Conservation (phyloP, 2,888 invertebrate genomes). For the Lepidochrysops patricia region DNA sequence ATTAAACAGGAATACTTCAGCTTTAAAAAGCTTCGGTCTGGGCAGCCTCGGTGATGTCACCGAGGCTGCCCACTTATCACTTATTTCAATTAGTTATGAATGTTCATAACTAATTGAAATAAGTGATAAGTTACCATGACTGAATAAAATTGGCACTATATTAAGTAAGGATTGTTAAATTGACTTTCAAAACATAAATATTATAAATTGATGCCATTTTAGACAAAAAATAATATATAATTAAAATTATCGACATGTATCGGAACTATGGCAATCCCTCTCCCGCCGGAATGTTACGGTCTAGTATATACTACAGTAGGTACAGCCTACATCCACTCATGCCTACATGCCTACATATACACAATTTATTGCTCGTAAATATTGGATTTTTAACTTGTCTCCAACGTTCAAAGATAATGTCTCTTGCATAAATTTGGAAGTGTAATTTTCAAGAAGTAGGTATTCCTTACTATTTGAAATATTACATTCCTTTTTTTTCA, state of each 20-base stretch:
- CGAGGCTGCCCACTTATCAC: too few relatives aligned
- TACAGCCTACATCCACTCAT: slow-evolving; percentile 12
- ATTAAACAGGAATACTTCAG: too few relatives aligned
- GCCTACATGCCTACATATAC: slow-evolving; percentile 22
- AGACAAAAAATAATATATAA: neutral
- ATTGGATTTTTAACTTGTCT: slow-evolving; percentile 22
- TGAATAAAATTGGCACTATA: too few relatives aligned
- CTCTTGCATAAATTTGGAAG: neutral
- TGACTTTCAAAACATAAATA: too few relatives aligned
- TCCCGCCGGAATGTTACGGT: slow-evolving; percentile 31
- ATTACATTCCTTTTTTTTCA: too few relatives aligned
- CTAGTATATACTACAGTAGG: slow-evolving; percentile 25
- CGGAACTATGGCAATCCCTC: slow-evolving; percentile 20
- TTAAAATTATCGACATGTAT: slow-evolving; percentile 18
- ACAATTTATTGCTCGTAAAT: slow-evolving; percentile 26
- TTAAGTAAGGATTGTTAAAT: too few relatives aligned
- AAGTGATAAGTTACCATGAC: too few relatives aligned
- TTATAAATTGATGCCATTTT: too few relatives aligned
- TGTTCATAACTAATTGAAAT: too few relatives aligned
- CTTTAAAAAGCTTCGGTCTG: too few relatives aligned
- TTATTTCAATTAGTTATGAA: too few relatives aligned
- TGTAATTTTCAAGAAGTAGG: neutral
- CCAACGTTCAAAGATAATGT: neutral
- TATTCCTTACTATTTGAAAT: neutral
- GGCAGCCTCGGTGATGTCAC: too few relatives aligned